phyloP scores from a whole-genome alignment of 2,888 invertebrate species.

The Yponomeuta plumbellus region DNA sequence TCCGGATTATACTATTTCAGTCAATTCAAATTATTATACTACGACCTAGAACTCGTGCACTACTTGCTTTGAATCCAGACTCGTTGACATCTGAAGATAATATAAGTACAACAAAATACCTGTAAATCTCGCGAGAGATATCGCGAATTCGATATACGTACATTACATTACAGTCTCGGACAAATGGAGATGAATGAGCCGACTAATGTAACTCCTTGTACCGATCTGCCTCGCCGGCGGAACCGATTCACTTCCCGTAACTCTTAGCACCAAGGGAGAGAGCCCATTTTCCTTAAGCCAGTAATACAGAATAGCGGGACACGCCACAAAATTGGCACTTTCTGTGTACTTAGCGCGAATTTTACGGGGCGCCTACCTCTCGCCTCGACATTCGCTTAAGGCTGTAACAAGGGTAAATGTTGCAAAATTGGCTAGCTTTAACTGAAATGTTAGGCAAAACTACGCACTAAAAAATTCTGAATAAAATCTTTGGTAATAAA shows the following conservation, averaged over 20 bases:
- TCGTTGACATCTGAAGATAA: no score
- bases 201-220: neutral
- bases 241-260: neutral
- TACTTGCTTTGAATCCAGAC: no score
- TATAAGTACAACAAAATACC: no score
- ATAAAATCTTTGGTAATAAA: no score
- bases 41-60: no score
- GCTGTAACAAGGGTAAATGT: no score
- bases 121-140: no score
- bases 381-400: neutral
- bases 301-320: neutral
- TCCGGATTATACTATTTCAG: no score
- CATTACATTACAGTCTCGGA: constrained; percentile 26
- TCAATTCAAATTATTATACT: no score
- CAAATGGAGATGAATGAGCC: constrained; percentile 40
- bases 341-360: neutral
- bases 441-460: no score
- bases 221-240: neutral
- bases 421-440: no score
- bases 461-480: no score
- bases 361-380: neutral
- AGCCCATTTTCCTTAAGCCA: neutral
- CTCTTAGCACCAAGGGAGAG: neutral
- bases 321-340: neutral
- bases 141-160: constrained; percentile 9